Base-by-base conservation (phyloP, 2,888 invertebrate genomes). In the Spilarctia lutea region DNA sequence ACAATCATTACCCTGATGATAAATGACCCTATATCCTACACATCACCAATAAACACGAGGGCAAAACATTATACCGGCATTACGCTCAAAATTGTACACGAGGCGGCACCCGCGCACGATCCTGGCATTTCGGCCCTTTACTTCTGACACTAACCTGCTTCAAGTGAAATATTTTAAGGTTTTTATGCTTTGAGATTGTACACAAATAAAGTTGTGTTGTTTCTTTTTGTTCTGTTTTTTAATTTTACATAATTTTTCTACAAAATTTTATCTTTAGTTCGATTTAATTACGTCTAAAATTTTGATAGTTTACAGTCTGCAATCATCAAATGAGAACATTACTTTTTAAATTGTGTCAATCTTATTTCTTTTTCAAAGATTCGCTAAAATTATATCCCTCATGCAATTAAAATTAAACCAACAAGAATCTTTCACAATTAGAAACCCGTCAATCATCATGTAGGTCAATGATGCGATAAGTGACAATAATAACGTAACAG, bases 41-140 rank as follows among this genome's bases (percentile, higher is more conserved):
- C 66, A 73, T 72, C 39, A 56, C 35, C 56, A 56, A 39, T 13
- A 73, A 71, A 65, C 42, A 70, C 30, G 56, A 70, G 75, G 68
- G 72, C 48, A 75, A n/a, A 48, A 69, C 35, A 56, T 66, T 60
- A 77, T 48, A 68, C 18, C 63, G 75, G 68, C 73, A 66, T 70
- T 75, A 73, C 60, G 48, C 68, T 75, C 30, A 68, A 75, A 76
- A 83, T 73, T 77, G 73, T 74, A 60, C 42, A 69, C 73, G 60
- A 74, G 65, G 76, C 79, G 82, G 86, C 83, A 81, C 83, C 69
- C 45, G 86, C 80, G 83, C 90, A 90, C 89, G 90, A 85, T 83
- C 65, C 81, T 88, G 89, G 79, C 89, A 90, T 90, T 89, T 90
- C 24, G 74, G 79, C 79, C 83, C 84, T 83, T 83, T 80, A 82